These are phyloP conservation scores for Aptenodytes forsteri DNA, from an alignment of 2,113 vertebrate species.

Conservation along the genomic window DNA sequence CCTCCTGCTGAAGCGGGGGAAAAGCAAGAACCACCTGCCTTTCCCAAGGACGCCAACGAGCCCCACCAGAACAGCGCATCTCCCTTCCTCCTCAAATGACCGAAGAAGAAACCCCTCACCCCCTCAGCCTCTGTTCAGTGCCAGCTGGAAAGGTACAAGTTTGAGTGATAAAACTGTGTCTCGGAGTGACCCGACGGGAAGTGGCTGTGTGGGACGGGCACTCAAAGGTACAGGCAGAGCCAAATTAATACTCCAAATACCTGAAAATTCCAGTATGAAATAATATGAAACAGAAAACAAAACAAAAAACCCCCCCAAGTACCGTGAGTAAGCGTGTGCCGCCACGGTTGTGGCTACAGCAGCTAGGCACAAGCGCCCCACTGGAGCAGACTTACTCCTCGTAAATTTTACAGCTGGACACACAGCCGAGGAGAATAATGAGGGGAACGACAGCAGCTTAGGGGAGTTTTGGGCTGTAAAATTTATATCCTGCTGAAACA, in stretches of 20 bases:
- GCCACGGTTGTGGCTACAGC: not conserved
- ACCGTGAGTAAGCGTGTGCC: fast-evolving
- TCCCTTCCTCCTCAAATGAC: not conserved
- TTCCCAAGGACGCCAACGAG: not conserved
- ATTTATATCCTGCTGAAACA: not conserved
- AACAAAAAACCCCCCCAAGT: too few relatives aligned
- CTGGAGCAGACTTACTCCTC: not conserved
- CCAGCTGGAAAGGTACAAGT: not conserved
- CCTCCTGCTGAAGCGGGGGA: not conserved
- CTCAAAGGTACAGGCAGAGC: not conserved
- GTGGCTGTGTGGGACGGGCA: not conserved
- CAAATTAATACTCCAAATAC: not conserved
- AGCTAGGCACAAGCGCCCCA: not conserved
- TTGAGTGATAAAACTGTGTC: not conserved
- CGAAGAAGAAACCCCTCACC: not conserved
- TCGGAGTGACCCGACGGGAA: not conserved
- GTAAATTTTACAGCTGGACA: not conserved
- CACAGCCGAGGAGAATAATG: fast-evolving
- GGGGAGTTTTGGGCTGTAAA: not conserved
- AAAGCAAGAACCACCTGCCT: not conserved
- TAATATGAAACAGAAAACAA: not conserved
- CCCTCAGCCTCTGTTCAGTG: not conserved
- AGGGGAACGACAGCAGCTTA: not conserved
- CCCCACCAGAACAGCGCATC: not conserved
- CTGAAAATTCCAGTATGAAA: not conserved